Base-by-base conservation (phyloP, 2,888 invertebrate genomes). In the Phlogophora meticulosa region DNA sequence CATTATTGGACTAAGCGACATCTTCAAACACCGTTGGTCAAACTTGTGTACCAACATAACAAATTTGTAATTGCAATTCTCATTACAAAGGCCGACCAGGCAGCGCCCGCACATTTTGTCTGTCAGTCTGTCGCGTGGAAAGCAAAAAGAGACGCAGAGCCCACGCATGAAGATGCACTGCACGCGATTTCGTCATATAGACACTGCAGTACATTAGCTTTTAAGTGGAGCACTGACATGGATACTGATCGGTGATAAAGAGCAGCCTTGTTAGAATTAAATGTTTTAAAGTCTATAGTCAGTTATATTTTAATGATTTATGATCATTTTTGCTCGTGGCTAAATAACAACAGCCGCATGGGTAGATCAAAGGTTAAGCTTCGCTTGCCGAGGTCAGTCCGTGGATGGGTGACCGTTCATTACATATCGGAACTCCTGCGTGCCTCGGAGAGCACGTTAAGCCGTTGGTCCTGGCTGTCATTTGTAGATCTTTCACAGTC, bases 31-130 rank as follows among this genome's bases (percentile, higher is more conserved):
- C 10, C 9, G 11, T 40, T 53, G 22, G 40, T 20, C 17, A 15
- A 34, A 13, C 32, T 17, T n/a, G n/a, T 56, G 40, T 55, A 34
- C 15, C 5, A 43, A 32, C 22, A 34, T 32, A 59, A 59, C 49
- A 42, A 0, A 59, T 13, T 60, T 71, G 60, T 71, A 49, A 70
- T 59, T 43, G 17, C n/a, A 75, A 36, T 56, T 60, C 32, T 43
- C 55, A 58, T 58, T 75, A 51, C 20, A 38, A 62, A 56, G 58
- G 46, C 17, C 45, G 28, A 46, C 15, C n/a, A n/a, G 28, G 28
- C 36, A 46, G 17, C 9, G 28, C 13, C 10, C 17, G 17, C 3
- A 4, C 28, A 36, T 20, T 58, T 56, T 42, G 20, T 55, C 62
- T 43, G 55, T 43, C 45, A 60, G 22, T 43, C n/a, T 7, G 28